These are phyloP conservation scores for Oreotrochilus melanogaster DNA, from an alignment of 2,113 vertebrate genomes.

Conservation along the genomic window DNA sequence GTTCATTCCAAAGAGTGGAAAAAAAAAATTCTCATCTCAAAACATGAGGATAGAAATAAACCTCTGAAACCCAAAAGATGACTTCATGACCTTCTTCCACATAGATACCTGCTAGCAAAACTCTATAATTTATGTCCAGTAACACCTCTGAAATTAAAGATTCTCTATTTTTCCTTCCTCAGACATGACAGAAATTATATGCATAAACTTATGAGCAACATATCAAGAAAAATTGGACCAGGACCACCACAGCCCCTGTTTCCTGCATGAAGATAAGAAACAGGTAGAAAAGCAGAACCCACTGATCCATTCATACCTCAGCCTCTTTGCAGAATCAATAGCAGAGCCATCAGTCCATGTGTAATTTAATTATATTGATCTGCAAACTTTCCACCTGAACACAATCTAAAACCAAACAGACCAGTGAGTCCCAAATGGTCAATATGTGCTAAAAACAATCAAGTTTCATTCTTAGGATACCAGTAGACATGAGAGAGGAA, in stretches of 20 bases:
- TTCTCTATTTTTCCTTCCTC: not conserved
- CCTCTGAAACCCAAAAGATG: fast-evolving
- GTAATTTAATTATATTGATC: not conserved
- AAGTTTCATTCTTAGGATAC: not conserved
- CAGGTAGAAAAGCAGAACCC: not conserved
- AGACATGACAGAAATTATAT: not conserved
- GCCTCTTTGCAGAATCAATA: not conserved
- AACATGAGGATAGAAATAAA: not conserved
- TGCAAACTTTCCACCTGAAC: not conserved
- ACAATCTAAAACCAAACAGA: not conserved
- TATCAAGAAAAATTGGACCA: not conserved
- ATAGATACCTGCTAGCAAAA: no score
- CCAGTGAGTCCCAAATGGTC: not conserved
- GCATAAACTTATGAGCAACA: not conserved
- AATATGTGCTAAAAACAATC: not conserved
- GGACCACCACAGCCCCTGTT: not conserved
- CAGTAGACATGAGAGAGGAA: not conserved
- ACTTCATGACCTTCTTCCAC: not conserved
- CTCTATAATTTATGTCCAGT: no score
- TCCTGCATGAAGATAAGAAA: not conserved
- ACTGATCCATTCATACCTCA: not conserved
- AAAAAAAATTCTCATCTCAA: not conserved
- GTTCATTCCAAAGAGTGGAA: not conserved
- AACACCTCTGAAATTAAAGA: not conserved
- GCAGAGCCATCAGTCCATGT: not conserved